These are phyloP conservation scores for Spea bombifrons DNA, from an alignment of 2,113 vertebrate genomes.

Conservation along the genomic window DNA sequence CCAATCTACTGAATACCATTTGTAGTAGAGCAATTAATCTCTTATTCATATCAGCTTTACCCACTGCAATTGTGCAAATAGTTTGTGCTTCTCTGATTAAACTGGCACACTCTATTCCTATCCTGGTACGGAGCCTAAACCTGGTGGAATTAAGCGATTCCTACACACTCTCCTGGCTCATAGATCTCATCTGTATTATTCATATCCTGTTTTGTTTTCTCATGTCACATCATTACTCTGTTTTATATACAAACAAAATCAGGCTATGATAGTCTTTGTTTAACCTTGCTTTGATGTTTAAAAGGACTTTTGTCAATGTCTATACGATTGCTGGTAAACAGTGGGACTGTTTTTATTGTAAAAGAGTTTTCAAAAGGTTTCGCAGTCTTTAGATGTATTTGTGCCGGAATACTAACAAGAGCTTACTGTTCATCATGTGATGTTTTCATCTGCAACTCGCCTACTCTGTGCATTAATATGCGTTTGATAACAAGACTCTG, in stretches of 20 bases:
- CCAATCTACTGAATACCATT: too few relatives aligned
- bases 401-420: constrained; percentile 37
- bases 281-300: constrained; percentile 39
- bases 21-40: too few relatives aligned
- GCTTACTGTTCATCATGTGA: constrained; percentile 32
- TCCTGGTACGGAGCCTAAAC: not conserved
- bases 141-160: not conserved
- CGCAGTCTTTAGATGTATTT: constrained; percentile 21
- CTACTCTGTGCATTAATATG: constrained; percentile 44
- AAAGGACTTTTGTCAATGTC: constrained; percentile 38
- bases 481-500: constrained; percentile 39
- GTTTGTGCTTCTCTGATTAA: not conserved
- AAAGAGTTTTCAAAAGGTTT: constrained; percentile 35
- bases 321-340: constrained; percentile 31
- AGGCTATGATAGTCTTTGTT: constrained; percentile 28
- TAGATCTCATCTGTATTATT: not conserved
- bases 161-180: not conserved
- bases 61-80: not conserved
- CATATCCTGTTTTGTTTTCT: constrained; percentile 4
- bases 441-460: constrained; percentile 42
- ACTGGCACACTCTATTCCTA: not conserved
- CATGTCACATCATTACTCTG: constrained; percentile 11
- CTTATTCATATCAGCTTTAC: too few relatives aligned
- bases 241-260: constrained; percentile 12
- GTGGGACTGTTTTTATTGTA: constrained; percentile 23